Evolutionary conservation across 2,797 vertebrate genomes (phyloP).

Genomic region (Gobio occitaniae): DNA sequence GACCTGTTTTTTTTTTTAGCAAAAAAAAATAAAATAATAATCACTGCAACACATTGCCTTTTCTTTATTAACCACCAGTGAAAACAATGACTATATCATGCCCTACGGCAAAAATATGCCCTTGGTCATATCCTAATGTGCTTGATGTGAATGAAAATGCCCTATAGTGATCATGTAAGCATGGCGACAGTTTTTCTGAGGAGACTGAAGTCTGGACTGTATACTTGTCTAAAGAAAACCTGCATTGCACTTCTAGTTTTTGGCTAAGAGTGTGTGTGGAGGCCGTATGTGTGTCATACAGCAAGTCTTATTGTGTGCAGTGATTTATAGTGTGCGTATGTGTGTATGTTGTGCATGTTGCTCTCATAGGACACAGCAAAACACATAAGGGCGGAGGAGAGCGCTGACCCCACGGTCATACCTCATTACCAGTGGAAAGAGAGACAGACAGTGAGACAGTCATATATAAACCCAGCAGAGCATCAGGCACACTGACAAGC

Average conservation of each 20-base stretch:
- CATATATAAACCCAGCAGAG: constrained; percentile 55
- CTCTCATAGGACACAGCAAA: constrained; percentile 42
- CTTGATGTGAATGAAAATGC: not conserved
- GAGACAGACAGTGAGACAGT: constrained; percentile 18
- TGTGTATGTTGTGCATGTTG: constrained; percentile 23
- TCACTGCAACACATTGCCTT: not conserved
- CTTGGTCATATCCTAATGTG: too few relatives aligned
- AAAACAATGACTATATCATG: not conserved
- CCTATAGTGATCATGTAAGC: not conserved
- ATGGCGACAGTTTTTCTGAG: not conserved
- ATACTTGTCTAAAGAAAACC: not conserved
- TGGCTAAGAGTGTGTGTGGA: not conserved
- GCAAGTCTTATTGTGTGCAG: constrained; percentile 11
- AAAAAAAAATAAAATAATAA: too few relatives aligned
- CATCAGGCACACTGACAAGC: constrained; percentile 42
- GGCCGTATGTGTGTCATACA: not conserved
- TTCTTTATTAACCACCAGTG: not conserved
- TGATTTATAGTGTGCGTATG: constrained; percentile 23
- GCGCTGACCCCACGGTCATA: constrained; percentile 48
- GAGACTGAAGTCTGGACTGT: not conserved
- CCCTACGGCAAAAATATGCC: not conserved
- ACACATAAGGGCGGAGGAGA: constrained; percentile 36
- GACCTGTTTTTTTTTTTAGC: too few relatives aligned
- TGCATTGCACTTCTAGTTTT: not conserved
- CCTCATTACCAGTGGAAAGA: constrained; percentile 42